phyloP scores from a whole-genome alignment of 2,888 invertebrate species.

The Acanthosepion lycidas region DNA sequence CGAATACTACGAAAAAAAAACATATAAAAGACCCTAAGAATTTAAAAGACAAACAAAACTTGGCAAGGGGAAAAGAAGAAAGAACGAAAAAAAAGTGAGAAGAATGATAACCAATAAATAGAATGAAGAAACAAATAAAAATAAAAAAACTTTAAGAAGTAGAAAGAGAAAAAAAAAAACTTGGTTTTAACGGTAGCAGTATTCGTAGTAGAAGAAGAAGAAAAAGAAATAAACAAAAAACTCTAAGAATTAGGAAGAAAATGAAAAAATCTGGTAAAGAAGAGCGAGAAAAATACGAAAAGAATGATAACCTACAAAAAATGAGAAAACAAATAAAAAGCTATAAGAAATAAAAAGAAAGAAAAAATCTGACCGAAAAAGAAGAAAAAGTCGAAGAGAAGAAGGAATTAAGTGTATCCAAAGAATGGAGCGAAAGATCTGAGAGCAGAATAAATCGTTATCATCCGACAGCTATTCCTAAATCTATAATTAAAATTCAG shows the following conservation, averaged over 20 bases:
- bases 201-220: not conserved
- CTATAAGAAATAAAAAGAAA: no score
- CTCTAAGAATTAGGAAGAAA: not conserved
- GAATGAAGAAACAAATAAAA: not conserved
- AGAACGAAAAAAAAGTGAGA: not conserved
- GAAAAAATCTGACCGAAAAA: no score
- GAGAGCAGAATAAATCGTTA: not conserved
- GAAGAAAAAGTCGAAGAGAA: no score
- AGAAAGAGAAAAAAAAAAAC: no score
- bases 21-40: not conserved
- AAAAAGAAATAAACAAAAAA: not conserved
- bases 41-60: no score
- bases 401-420: not conserved
- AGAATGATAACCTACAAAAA: not conserved
- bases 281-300: not conserved
- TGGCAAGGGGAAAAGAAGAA: no score
- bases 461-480: not conserved
- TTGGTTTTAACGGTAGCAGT: no score
- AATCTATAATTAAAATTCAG: conserved; percentile 33
- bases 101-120: no score
- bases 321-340: no score
- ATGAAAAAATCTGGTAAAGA: no score
- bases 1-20: not conserved
- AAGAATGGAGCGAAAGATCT: not conserved
- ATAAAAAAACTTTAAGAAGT: no score